Evolutionary conservation across 1,140 invertebrate genomes (phyloP).

Genomic region (Heterodera schachtii): DNA sequence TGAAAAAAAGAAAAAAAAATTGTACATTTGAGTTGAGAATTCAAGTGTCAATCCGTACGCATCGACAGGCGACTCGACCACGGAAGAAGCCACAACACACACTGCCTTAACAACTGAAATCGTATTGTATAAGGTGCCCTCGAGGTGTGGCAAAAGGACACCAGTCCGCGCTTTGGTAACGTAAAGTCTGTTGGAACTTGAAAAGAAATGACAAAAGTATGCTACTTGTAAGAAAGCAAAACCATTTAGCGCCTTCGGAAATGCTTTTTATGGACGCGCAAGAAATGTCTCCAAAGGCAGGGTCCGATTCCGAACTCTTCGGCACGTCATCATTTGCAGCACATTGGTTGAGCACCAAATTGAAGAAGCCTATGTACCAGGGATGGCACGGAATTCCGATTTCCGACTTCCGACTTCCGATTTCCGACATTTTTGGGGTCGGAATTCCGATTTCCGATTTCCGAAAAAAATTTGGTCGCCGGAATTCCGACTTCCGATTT

Average conservation of each 20-base stretch:
- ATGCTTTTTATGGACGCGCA: neutral
- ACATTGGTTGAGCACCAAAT: slow-evolving; percentile 16
- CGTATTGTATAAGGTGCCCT: slow-evolving; percentile 33
- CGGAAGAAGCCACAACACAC: slow-evolving; percentile 29
- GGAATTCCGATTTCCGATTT: no score
- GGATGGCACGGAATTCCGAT: no score
- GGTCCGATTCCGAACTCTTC: neutral
- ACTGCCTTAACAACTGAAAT: slow-evolving; percentile 16
- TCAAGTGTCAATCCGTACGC: slow-evolving; percentile 4
- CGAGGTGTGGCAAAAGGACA: slow-evolving; percentile 27
- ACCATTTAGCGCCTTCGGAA: slow-evolving; percentile 4
- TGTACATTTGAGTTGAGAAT: neutral
- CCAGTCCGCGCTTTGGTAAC: slow-evolving; percentile 17
- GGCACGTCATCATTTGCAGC: neutral
- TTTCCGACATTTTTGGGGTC: no score
- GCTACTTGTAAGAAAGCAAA: neutral
- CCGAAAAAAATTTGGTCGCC: no score
- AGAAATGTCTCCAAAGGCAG: neutral
- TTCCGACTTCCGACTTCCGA: no score
- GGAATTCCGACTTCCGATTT: no score
- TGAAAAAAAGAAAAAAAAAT: slow-evolving; percentile 17
- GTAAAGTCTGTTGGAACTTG: slow-evolving; percentile 19
- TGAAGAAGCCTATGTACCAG: no score
- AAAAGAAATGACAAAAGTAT: neutral
- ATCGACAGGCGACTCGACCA: slow-evolving; percentile 32